Base-by-base conservation (phyloP, 37 sponge, comb jelly and placozoan genomes). In the Beroe ovata region DNA sequence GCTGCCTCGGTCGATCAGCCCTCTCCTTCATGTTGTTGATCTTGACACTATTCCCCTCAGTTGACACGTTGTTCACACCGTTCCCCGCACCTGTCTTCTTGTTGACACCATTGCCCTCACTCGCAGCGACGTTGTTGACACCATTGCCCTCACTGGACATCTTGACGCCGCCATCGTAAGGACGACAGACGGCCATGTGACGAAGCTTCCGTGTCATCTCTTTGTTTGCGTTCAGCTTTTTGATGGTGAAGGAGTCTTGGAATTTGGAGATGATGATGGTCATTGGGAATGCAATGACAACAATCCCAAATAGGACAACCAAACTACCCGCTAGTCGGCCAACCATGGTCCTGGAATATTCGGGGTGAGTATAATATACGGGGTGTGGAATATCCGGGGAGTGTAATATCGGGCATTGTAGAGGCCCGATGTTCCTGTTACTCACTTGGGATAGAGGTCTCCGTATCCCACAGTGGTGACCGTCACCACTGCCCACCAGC, bases 181-280 rank as follows among this genome's bases (percentile, higher is more conserved):
- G 54, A 16, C 54, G 54, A 47, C 54, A 47, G 11, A 42, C 33
- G 84, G 84, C 84, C 42, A 77, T 42, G 19, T 77, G 36, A 20
- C 84, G 42, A n/a, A 77, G 47, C 54, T 77, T 77, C 38, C 84
- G n/a, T 8, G 84, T 77, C 42, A 77, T 42, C 38, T 77, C 84
- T 25, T 77, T 77, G 84, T 77, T 42, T 2, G 42, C 84, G 22
- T 39, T 42, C 28, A 77, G 54, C 38, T 77, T 77, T 19, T 77
- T 77, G 25, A 77, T 40, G n/a, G 84, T 42, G 54, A 77, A 42
- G 28, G 84, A 77, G 28, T 77, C 84, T 23, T 77, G 84, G 84
- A 77, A 77, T 29, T 77, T 77, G n/a, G 84, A 77, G 84, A 77
- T 77, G 22, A 77, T 77, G 84, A 77, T 77, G 26, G 84, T 77